These are phyloP conservation scores for Apolygus lucorum DNA, from an alignment of 1,140 invertebrate genomes.

Conservation along the genomic window DNA sequence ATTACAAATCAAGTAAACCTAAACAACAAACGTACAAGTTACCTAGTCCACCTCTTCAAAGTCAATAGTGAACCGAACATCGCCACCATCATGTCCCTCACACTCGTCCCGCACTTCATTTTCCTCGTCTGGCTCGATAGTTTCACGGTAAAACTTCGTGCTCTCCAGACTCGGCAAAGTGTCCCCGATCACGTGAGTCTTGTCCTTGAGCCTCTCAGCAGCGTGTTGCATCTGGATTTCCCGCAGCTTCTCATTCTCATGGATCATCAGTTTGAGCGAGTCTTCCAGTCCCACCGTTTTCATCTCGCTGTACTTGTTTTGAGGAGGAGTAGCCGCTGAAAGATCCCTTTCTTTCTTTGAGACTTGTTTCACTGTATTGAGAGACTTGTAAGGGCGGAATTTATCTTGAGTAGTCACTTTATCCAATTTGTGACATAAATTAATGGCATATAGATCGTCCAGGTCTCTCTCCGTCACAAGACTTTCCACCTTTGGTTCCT, in stretches of 20 bases:
- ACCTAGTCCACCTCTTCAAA: not conserved
- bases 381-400: constrained; percentile 57
- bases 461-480: constrained; percentile 43
- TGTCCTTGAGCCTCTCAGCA: constrained; percentile 39
- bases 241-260: constrained; percentile 40
- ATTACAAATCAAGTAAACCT: too few species aligned
- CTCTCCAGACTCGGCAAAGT: not conserved
- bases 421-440: constrained; percentile 49
- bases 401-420: constrained; percentile 37
- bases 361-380: constrained; percentile 50
- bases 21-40: too few species aligned
- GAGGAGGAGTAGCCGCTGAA: constrained; percentile 55
- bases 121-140: not conserved
- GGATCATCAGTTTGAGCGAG: constrained; percentile 48
- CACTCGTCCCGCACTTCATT: constrained; percentile 4
- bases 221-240: constrained; percentile 43
- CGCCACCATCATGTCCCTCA: not conserved
- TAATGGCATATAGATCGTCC: constrained; percentile 43
- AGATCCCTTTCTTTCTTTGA: constrained; percentile 52
- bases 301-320: constrained; percentile 44
- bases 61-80: not conserved
- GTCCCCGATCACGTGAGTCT: not conserved
- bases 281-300: constrained; percentile 48
- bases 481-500: constrained; percentile 33
- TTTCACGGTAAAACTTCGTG: not conserved